These are phyloP conservation scores for Panulirus ornatus DNA, from an alignment of 1,140 invertebrate genomes.

Conservation along the genomic window DNA sequence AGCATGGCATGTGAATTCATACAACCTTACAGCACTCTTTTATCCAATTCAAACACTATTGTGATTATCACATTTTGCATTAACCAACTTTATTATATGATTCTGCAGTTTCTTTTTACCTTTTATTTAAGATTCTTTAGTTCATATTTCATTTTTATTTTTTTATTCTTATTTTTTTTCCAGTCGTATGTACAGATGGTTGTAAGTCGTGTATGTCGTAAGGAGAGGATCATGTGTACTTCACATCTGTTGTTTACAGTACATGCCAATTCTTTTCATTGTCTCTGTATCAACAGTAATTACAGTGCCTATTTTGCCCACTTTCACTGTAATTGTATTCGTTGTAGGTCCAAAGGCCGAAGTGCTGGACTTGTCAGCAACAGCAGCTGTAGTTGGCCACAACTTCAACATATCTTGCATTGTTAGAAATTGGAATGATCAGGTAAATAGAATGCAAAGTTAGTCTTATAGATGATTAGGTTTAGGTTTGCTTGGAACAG, in stretches of 20 bases:
- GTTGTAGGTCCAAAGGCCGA: conserved; percentile 11
- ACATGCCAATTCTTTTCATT: no score
- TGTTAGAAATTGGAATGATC: conserved; percentile 32
- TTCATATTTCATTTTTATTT: conserved; percentile 9
- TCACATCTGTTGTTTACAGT: neutral
- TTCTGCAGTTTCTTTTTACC: no score
- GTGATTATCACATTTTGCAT: neutral
- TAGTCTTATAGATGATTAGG: neutral
- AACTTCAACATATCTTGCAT: conserved; percentile 45
- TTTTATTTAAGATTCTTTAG: no score
- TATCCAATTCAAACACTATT: neutral
- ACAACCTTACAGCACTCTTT: no score
- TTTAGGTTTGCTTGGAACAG: neutral
- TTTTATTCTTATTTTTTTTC: conserved; percentile 26
- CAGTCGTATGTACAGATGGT: no score
- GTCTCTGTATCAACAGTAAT: no score
- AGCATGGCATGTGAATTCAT: no score
- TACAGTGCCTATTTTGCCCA: no score
- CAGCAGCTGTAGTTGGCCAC: conserved; percentile 24
- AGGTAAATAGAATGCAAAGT: neutral
- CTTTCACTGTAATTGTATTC: neutral
- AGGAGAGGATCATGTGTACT: neutral
- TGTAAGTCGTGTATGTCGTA: no score
- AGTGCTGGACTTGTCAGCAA: conserved; percentile 26
- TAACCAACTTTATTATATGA: no score